Percentiles rank a stretch among this genome's conserved stretches.
phyloP scores from a whole-genome alignment of 2,888 invertebrate species.

The Phoenoteleia sp. region DNA sequence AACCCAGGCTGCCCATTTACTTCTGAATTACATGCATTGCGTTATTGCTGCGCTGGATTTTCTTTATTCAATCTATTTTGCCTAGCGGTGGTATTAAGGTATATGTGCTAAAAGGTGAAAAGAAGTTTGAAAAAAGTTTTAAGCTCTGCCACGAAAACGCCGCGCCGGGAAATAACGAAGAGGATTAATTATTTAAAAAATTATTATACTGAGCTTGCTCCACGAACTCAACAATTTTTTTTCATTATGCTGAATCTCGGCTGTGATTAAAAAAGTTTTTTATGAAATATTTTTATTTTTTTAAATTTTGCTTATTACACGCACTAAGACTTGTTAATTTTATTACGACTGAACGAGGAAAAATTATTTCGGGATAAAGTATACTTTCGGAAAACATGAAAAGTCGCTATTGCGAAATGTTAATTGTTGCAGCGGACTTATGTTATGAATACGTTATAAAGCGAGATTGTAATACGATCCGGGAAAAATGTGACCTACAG shows the following conservation, averaged over 20 bases:
- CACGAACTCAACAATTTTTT: not conserved
- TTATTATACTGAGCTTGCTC: not conserved
- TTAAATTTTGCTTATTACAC: not conserved
- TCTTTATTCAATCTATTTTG: constrained; percentile 38
- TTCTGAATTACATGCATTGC: constrained; percentile 31
- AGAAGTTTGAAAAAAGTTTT: constrained; percentile 19
- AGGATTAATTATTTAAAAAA: constrained; percentile 29
- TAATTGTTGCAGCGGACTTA: not conserved
- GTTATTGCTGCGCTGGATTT: constrained; percentile 25
- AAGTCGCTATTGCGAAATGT: not conserved
- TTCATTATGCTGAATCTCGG: not conserved
- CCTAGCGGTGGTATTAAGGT: not conserved
- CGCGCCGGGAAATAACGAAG: not conserved
- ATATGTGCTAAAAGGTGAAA: not conserved
- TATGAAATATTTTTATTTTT: constrained; percentile 2
- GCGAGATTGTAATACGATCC: not conserved
- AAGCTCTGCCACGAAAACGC: not conserved
- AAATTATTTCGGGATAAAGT: no score
- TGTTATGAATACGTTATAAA: not conserved
- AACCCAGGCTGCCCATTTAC: constrained; percentile 1
- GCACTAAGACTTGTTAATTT: not conserved
- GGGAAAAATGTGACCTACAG: not conserved
- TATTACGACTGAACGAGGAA: not conserved
- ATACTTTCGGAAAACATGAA: not conserved
- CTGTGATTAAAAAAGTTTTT: constrained; percentile 9